phyloP scores from a whole-genome alignment of 2,797 vertebrate species.

The Enteromius trimaculatus region DNA sequence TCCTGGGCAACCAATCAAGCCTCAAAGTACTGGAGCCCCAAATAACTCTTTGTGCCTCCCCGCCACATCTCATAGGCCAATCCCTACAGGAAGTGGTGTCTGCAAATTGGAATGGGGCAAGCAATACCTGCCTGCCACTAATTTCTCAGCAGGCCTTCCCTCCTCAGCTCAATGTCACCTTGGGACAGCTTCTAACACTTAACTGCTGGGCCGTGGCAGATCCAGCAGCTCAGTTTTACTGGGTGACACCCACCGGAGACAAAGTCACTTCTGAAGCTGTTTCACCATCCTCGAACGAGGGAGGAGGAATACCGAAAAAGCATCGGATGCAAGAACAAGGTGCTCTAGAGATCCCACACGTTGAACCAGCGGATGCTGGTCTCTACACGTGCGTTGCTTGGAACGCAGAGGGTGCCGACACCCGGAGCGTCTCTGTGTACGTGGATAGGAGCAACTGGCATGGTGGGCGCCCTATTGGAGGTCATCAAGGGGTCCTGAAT shows the following conservation, averaged over 20 bases:
- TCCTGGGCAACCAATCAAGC: slow-evolving; percentile 74
- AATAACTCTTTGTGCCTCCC: slow-evolving; percentile 78
- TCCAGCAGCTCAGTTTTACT: slow-evolving; percentile 82
- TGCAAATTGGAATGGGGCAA: slow-evolving; percentile 63
- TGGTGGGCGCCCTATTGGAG: slow-evolving; percentile 30
- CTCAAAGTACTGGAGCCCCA: slow-evolving; percentile 78
- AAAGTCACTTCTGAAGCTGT: slow-evolving; percentile 76
- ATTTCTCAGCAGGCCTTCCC: slow-evolving; percentile 77
- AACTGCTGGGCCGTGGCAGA: slow-evolving; percentile 82
- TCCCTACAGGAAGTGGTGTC: slow-evolving; percentile 76
- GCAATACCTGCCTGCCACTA: slow-evolving; percentile 78
- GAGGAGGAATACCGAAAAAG: slow-evolving; percentile 67
- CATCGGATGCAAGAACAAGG: slow-evolving; percentile 76
- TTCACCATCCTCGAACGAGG: slow-evolving; percentile 65
- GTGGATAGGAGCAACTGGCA: slow-evolving; percentile 64
- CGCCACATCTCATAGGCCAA: slow-evolving; percentile 72
- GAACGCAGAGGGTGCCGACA: slow-evolving; percentile 81
- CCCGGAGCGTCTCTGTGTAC: slow-evolving; percentile 73
- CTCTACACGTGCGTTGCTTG: slow-evolving; percentile 83
- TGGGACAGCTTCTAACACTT: slow-evolving; percentile 74
- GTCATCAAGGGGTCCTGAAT: slow-evolving; percentile 58
- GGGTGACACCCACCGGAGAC: slow-evolving; percentile 82
- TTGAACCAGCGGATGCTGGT: slow-evolving; percentile 75
- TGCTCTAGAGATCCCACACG: slow-evolving; percentile 76
- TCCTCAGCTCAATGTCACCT: slow-evolving; percentile 70